These are phyloP conservation scores for Hypsibius dujardini DNA, from an alignment of 1,140 invertebrate species.

Conservation along the genomic window DNA sequence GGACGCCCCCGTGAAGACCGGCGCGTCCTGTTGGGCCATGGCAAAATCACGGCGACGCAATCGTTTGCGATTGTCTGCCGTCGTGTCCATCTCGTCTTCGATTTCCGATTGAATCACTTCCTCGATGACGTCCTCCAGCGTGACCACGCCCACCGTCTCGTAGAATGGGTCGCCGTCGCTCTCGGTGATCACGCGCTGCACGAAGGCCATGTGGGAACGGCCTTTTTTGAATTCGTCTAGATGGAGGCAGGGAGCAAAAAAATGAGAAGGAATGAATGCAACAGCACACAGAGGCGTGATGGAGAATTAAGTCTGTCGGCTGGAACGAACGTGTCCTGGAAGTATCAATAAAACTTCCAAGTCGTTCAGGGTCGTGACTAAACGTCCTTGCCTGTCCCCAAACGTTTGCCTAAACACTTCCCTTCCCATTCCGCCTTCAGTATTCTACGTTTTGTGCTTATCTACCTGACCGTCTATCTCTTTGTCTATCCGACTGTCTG, in stretches of 20 bases:
- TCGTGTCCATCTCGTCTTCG: constrained; percentile 55
- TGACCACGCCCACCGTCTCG: constrained; percentile 75
- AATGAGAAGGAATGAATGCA: no score
- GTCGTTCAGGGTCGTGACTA: no score
- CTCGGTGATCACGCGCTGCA: constrained; percentile 39
- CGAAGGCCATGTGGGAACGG: constrained; percentile 65
- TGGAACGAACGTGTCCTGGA: no score
- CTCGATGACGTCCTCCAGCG: constrained; percentile 84
- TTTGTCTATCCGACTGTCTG: no score
- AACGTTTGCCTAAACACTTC: no score
- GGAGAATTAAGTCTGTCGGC: no score
- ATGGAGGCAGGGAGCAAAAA: neutral
- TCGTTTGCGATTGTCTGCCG: constrained; percentile 32
- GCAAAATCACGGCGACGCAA: constrained; percentile 24
- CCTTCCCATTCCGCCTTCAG: no score
- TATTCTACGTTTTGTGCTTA: no score
- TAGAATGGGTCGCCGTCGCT: constrained; percentile 46
- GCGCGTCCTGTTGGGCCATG: constrained; percentile 29
- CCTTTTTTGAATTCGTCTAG: constrained; percentile 50
- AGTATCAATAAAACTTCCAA: no score
- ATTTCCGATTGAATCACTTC: constrained; percentile 84
- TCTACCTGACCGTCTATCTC: no score
- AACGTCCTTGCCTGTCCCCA: no score
- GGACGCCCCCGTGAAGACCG: constrained; percentile 29
- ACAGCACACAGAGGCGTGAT: no score